These are phyloP conservation scores for Corythaixoides concolor DNA, from an alignment of 2,113 vertebrate species.

Conservation along the genomic window DNA sequence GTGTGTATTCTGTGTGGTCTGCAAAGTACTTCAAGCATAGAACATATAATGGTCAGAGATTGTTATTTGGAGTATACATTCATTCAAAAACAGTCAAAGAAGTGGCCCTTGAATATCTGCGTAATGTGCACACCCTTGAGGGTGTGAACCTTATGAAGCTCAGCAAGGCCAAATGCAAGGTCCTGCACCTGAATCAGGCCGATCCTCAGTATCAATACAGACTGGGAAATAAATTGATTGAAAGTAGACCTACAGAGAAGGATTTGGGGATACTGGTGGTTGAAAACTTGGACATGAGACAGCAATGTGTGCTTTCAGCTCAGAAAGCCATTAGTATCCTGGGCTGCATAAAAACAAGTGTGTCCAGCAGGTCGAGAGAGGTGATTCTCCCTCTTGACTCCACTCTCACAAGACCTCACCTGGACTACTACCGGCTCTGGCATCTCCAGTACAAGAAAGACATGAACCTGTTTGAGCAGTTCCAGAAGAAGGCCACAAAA, in stretches of 20 bases:
- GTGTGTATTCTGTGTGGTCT: background rate
- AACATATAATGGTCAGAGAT: background rate
- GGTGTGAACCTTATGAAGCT: background rate
- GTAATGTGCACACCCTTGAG: background rate
- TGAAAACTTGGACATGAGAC: background rate
- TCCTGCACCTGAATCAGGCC: accelerated
- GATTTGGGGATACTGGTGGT: background rate
- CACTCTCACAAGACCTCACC: background rate
- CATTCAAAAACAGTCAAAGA: background rate
- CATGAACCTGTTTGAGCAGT: background rate
- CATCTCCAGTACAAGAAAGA: background rate
- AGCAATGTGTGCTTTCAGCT: too few species aligned
- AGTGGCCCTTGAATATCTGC: background rate
- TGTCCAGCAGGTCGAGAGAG: background rate
- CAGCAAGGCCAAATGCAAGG: accelerated
- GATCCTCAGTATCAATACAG: background rate
- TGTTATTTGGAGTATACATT: background rate
- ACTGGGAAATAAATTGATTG: background rate
- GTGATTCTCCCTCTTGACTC: background rate
- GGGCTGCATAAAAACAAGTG: background rate
- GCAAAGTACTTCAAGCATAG: background rate
- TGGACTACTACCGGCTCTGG: too few species aligned
- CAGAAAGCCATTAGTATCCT: background rate
- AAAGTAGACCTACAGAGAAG: background rate
- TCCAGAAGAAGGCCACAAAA: background rate